These are phyloP conservation scores for Phyllotreta striolata DNA, from an alignment of 2,888 invertebrate species.

Conservation along the genomic window DNA sequence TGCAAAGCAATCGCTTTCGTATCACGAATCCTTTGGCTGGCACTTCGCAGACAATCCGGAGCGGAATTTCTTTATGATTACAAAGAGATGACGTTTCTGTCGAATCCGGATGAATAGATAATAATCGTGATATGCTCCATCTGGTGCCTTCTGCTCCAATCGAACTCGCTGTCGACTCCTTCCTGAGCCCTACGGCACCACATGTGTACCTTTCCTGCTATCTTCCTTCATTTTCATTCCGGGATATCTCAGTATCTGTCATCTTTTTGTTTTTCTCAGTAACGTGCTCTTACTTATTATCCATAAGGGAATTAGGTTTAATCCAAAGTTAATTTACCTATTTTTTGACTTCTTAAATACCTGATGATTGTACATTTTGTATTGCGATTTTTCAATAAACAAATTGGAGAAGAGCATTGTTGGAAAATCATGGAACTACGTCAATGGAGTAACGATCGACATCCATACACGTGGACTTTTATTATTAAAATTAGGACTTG, in stretches of 20 bases:
- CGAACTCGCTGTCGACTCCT: constrained; percentile 54
- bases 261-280: constrained; percentile 14
- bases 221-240: constrained; percentile 20
- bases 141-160: constrained; percentile 53
- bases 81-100: constrained; percentile 51
- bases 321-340: too few relatives aligned
- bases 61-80: constrained; percentile 55
- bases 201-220: constrained; percentile 43
- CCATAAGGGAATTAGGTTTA: too few relatives aligned
- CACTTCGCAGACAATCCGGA: constrained; percentile 34
- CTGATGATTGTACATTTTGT: too few relatives aligned
- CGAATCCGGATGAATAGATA: constrained; percentile 56
- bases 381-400: too few relatives aligned
- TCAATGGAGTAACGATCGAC: neutral
- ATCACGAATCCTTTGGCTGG: constrained; percentile 22
- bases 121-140: constrained; percentile 57
- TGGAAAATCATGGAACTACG: too few relatives aligned
- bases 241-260: constrained; percentile 9
- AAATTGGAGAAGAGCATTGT: too few relatives aligned
- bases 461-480: constrained; percentile 16
- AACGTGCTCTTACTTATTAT: too few relatives aligned
- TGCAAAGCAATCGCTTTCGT: constrained; percentile 16
- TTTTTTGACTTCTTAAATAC: too few relatives aligned
- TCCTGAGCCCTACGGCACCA: constrained; percentile 44
- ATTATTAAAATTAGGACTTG: constrained; percentile 29